A percentile compares a stretch with the other conserved stretches of the same genome.
These are phyloP conservation scores for Apostichopus leukothele DNA, from an alignment of 53 echinoderm and acorn worm genomes.

Conservation along the genomic window DNA sequence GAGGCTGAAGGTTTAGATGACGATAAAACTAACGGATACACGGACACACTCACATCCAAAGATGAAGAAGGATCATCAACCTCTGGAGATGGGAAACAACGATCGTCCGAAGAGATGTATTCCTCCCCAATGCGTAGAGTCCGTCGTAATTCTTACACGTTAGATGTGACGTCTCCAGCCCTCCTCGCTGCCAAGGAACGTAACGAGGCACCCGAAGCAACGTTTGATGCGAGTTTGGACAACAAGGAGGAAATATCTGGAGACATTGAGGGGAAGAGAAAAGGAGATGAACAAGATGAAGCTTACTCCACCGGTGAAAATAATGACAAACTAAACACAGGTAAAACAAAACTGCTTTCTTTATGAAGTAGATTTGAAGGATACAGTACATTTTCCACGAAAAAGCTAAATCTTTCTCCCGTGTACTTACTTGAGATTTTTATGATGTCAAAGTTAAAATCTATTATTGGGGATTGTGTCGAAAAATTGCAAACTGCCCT, in stretches of 20 bases:
- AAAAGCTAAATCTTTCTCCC: too few species aligned
- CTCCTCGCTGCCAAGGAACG: conserved; percentile 84
- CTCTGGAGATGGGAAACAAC: background rate
- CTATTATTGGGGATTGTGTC: too few species aligned
- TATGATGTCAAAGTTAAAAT: too few species aligned
- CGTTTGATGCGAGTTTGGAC: conserved; percentile 44
- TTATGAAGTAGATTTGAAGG: background rate
- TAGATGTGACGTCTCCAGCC: conserved; percentile 91
- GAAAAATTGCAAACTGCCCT: too few species aligned
- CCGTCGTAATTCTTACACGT: conserved; percentile 83
- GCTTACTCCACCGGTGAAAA: background rate
- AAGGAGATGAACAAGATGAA: background rate
- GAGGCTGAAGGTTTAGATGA: conserved; percentile 49
- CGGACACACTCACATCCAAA: background rate
- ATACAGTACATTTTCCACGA: background rate
- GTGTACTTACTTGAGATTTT: too few species aligned
- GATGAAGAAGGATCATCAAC: background rate
- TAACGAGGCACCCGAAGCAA: conserved; percentile 86
- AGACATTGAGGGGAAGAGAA: background rate
- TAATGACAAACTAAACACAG: background rate
- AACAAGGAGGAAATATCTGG: background rate
- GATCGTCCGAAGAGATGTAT: conserved; percentile 9
- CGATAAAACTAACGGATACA: background rate
- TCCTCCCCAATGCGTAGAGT: conserved; percentile 64
- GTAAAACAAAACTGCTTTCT: background rate